Percentiles rank a stretch among this genome's conserved stretches.
Evolutionary conservation across 2,888 invertebrate species (phyloP).

Genomic region (Philhelius pedissequus): DNA sequence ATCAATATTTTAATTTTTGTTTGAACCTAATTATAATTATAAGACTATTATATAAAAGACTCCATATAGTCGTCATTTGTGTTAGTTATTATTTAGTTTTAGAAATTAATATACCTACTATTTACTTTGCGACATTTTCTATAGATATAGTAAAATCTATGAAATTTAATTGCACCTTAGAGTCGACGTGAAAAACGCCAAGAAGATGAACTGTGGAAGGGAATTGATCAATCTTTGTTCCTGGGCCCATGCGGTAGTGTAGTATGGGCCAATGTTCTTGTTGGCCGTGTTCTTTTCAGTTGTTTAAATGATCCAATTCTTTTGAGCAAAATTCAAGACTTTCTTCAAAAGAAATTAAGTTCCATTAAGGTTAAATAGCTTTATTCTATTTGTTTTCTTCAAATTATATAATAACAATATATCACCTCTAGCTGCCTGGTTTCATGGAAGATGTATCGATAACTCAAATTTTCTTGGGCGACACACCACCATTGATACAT

Average conservation of each 20-base stretch:
- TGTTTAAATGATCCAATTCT: constrained; percentile 74
- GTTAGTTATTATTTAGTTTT: too few relatives aligned
- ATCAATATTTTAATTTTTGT: too few relatives aligned
- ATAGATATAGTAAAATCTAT: not conserved
- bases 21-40: too few relatives aligned
- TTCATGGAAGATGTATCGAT: constrained; percentile 90
- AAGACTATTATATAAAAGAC: too few relatives aligned
- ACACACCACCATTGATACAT: constrained; percentile 82
- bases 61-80: too few relatives aligned
- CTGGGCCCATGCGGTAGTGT: constrained; percentile 78
- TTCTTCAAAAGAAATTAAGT: constrained; percentile 77
- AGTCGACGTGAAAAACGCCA: constrained; percentile 75
- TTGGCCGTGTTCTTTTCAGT: constrained; percentile 77
- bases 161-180: constrained; percentile 65
- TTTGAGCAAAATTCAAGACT: constrained; percentile 75
- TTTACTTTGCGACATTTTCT: too few relatives aligned
- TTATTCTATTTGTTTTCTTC: not conserved
- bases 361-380: constrained; percentile 74
- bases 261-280: constrained; percentile 77
- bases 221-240: constrained; percentile 77
- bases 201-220: constrained; percentile 78
- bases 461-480: constrained; percentile 85
- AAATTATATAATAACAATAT: not conserved
- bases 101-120: too few relatives aligned
- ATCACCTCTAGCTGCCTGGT: constrained; percentile 83